Base-by-base conservation (phyloP, 2,797 vertebrate species). In the Mormyrops boulengeri region DNA sequence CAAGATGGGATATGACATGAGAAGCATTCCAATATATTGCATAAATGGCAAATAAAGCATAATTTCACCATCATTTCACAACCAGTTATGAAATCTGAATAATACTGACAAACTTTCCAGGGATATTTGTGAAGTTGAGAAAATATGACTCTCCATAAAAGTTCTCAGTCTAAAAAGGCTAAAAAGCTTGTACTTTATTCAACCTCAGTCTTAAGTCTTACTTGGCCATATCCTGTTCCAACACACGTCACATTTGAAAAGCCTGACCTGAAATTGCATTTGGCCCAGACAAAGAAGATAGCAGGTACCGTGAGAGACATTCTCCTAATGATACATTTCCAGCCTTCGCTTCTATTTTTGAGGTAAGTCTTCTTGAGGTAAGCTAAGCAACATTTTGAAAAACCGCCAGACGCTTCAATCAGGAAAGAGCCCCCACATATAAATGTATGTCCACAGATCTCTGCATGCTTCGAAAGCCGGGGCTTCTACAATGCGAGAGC, bases 331-430 rank as follows among this genome's bases (percentile, higher is more conserved):
- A 19, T 5, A 19, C 86, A 60, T 87, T 60, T 87, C 55, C 60
- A 66, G 41, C 19, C 22, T 47, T n/a, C 57, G 14, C 19, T 55
- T 41, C 19, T 60, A 3, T 22, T 60, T 86, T 7, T 60, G 86
- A 87, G 86, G 86, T 87, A 60, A 60, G 52, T 87, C 34, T 44
- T 50, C 60, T 26, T 66, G 87, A 88, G 19, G 57, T 88, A 66
- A 88, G 60, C 87, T 47, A 66, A 88, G 60, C 41, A 66, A 88
- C 38, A n/a, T 57, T 69, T 62, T 44, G 38, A 11, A 62, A 88
- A 47, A 87, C 53, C 60, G 34, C 41, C 87, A 88, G 38, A 9
- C 3, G 7, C 11, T 57, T 30, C 47, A 85, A 41, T 55, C 50
- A 87, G 85, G 30, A 87, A 87, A 34, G 52, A 87, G 34, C 1